Percentiles rank a stretch among this genome's conserved stretches.
These are phyloP conservation scores for Hyalella azteca DNA, from an alignment of 2,888 invertebrate genomes.

Conservation along the genomic window DNA sequence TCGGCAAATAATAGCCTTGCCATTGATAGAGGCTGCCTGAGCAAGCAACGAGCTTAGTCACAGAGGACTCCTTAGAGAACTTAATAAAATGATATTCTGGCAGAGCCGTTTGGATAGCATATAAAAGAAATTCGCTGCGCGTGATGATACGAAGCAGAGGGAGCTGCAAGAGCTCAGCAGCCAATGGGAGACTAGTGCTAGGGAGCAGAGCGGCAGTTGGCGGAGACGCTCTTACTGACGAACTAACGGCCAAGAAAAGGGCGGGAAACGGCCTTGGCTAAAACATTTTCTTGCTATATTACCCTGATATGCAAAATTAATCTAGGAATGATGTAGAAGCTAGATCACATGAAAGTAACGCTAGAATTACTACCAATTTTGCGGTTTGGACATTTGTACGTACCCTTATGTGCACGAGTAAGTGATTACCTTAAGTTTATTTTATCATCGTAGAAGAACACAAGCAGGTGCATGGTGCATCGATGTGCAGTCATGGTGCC, in stretches of 20 bases:
- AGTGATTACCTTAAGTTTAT: too few relatives aligned
- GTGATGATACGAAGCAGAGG: slow-evolving; percentile 28
- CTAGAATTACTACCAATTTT: too few relatives aligned
- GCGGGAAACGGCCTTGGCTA: neutral
- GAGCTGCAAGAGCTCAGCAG: slow-evolving; percentile 12
- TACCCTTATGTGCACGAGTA: too few relatives aligned
- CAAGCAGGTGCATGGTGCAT: neutral
- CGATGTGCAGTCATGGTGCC: neutral
- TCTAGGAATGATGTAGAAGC: neutral
- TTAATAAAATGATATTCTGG: slow-evolving; percentile 20
- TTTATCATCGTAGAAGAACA: neutral
- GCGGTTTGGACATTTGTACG: too few relatives aligned
- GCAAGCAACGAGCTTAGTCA: neutral
- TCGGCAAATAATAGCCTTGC: too few relatives aligned
- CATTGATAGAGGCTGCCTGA: neutral
- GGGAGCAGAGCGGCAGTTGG: neutral
- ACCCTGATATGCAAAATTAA: slow-evolving; percentile 3
- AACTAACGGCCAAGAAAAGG: slow-evolving; percentile 4
- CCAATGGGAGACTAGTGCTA: neutral
- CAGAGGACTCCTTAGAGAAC: neutral
- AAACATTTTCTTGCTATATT: neutral
- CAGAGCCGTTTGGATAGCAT: neutral
- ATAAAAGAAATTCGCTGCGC: neutral
- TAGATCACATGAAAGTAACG: too few relatives aligned
- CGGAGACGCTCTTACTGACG: neutral